Conservation (phyloP, 2,113 vertebrate genomes). For the Mesocricetus auratus region DNA sequence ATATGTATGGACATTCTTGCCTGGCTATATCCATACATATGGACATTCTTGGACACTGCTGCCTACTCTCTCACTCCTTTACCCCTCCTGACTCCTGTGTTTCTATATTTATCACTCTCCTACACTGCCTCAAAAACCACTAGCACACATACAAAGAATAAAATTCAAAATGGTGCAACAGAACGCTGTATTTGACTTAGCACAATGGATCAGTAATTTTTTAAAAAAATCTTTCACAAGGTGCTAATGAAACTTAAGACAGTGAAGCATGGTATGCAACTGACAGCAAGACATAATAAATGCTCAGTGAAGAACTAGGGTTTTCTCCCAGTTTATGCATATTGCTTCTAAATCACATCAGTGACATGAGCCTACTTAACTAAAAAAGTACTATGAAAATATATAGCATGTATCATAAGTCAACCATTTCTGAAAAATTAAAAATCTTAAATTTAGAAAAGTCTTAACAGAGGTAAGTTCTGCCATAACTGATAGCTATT, state of each 20-base stretch:
- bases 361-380: background rate
- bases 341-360: conserved; percentile 12
- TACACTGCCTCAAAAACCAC: background rate
- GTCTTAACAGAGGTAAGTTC: background rate
- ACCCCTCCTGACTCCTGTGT: background rate
- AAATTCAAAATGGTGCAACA: background rate
- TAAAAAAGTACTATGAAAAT: background rate
- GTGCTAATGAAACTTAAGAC: background rate
- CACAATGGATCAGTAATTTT: background rate
- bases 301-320: background rate
- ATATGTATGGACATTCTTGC: background rate
- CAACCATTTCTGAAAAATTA: background rate
- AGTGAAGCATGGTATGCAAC: background rate
- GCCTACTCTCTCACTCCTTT: background rate
- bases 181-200: background rate
- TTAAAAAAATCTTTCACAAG: background rate
- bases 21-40: fast-evolving
- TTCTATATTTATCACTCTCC: background rate
- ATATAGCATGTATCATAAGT: background rate
- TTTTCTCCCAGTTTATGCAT: background rate
- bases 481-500: background rate
- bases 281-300: background rate
- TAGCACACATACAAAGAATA: background rate
- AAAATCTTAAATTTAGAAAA: conserved; percentile 14
- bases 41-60: background rate